Conservation (phyloP, 2,113 vertebrate species). For the Microcebus griseorufus region DNA sequence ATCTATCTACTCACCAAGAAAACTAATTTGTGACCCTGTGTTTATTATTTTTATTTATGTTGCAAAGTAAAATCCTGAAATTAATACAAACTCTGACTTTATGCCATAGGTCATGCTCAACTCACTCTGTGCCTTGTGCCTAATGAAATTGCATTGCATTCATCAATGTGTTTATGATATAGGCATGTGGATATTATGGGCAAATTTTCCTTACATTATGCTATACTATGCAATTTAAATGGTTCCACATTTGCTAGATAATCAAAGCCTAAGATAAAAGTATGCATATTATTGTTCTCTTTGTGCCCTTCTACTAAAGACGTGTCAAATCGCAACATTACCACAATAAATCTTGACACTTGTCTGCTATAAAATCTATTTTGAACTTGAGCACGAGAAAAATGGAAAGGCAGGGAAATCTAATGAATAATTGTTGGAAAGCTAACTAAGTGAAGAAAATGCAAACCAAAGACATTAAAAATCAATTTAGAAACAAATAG, state of each 20-base stretch:
- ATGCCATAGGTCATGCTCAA: not conserved
- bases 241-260: not conserved
- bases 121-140: not conserved
- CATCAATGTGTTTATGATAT: not conserved
- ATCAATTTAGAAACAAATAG: constrained; percentile 78
- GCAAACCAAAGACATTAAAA: constrained; percentile 75
- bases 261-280: constrained; percentile 60
- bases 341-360: constrained; percentile 55
- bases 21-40: not conserved
- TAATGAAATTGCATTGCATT: not conserved
- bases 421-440: constrained; percentile 68
- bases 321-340: constrained; percentile 34
- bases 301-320: not conserved
- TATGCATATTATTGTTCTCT: constrained; percentile 16
- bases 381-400: constrained; percentile 63
- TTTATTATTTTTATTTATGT: not conserved
- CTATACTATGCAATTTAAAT: not conserved
- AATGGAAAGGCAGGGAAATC: constrained; percentile 35
- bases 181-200: not conserved
- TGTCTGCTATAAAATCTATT: constrained; percentile 59
- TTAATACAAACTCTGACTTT: not conserved
- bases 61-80: not conserved
- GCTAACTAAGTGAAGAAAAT: constrained; percentile 74
- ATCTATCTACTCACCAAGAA: not conserved
- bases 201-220: not conserved